Percentiles rank a stretch among this genome's conserved stretches.
Evolutionary conservation across 1,140 invertebrate genomes (phyloP).

Genomic region (Anoplolepis gracilipes): DNA sequence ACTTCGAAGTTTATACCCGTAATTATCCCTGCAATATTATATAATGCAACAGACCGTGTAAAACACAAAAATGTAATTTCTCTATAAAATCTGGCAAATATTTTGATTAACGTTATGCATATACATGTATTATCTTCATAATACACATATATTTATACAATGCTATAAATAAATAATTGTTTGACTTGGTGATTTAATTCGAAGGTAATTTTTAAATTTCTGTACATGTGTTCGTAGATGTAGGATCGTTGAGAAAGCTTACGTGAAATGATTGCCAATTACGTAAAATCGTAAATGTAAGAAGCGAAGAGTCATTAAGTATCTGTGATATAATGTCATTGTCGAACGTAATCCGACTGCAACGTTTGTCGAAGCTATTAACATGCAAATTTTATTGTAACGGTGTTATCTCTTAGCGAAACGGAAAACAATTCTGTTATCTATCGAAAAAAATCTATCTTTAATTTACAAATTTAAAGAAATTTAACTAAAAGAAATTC

Average conservation of each 20-base stretch:
- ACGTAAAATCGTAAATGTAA: conserved; percentile 28
- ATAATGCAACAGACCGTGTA: conserved; percentile 8
- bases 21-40: conserved; percentile 16
- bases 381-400: conserved; percentile 46
- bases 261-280: conserved; percentile 39
- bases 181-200: not conserved
- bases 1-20: conserved; percentile 19
- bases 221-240: not conserved
- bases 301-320: conserved; percentile 31
- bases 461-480: conserved; percentile 48
- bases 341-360: conserved; percentile 48
- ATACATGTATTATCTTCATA: not conserved
- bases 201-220: not conserved
- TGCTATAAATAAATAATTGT: not conserved
- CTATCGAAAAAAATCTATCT: conserved; percentile 17
- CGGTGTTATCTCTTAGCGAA: not conserved
- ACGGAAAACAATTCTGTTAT: conserved; percentile 22
- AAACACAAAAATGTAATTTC: conserved; percentile 20
- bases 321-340: conserved; percentile 39
- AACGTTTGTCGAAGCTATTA: conserved; percentile 44
- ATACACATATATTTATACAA: not conserved
- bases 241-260: conserved; percentile 9
- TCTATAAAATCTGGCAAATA: not conserved
- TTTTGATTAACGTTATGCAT: not conserved
- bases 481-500: conserved; percentile 56